These are phyloP conservation scores for Tetranychus cinnabarinus DNA, from an alignment of 1,140 invertebrate genomes.

Conservation along the genomic window DNA sequence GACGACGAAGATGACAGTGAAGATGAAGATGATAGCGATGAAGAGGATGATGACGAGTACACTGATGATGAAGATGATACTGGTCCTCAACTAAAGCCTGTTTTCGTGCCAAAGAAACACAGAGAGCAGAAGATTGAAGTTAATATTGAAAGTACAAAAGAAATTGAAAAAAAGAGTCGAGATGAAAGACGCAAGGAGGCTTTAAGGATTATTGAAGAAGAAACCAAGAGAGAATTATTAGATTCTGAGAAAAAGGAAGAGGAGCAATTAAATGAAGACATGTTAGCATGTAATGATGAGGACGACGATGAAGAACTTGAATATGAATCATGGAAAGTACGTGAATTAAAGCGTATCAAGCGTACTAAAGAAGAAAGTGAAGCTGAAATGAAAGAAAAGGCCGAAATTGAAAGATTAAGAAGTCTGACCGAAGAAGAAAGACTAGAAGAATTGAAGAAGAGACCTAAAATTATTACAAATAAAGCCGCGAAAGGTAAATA, in stretches of 20 bases:
- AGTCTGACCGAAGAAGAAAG: slow-evolving; percentile 93
- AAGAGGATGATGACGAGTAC: slow-evolving; percentile 62
- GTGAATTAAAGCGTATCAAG: slow-evolving; percentile 88
- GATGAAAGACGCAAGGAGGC: slow-evolving; percentile 62
- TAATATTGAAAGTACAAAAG: slow-evolving; percentile 51
- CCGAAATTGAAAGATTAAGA: slow-evolving; percentile 70
- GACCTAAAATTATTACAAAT: slow-evolving; percentile 82
- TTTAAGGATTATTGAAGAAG: slow-evolving; percentile 68
- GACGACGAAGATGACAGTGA: slow-evolving; percentile 16
- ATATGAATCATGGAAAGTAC: slow-evolving; percentile 90
- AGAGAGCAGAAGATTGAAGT: slow-evolving; percentile 81
- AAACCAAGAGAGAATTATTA: slow-evolving; percentile 54
- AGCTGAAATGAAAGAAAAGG: slow-evolving; percentile 37
- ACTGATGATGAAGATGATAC: slow-evolving; percentile 38
- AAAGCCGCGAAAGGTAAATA: slow-evolving; percentile 94
- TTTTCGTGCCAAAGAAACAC: slow-evolving; percentile 85
- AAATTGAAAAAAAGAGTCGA: slow-evolving; percentile 34
- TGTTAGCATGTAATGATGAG: slow-evolving; percentile 80
- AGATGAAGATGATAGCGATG: slow-evolving; percentile 23
- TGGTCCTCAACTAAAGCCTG: slow-evolving; percentile 70
- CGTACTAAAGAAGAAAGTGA: slow-evolving; percentile 83
- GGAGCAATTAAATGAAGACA: slow-evolving; percentile 21
- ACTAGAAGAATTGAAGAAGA: slow-evolving; percentile 58
- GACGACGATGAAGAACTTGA: slow-evolving; percentile 96
- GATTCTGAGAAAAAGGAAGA: slow-evolving; percentile 31